Evolutionary conservation across 2,888 invertebrate species (phyloP), one percentile per base, ranked within the genome.

Genomic region (Baccha elongata): DNA sequence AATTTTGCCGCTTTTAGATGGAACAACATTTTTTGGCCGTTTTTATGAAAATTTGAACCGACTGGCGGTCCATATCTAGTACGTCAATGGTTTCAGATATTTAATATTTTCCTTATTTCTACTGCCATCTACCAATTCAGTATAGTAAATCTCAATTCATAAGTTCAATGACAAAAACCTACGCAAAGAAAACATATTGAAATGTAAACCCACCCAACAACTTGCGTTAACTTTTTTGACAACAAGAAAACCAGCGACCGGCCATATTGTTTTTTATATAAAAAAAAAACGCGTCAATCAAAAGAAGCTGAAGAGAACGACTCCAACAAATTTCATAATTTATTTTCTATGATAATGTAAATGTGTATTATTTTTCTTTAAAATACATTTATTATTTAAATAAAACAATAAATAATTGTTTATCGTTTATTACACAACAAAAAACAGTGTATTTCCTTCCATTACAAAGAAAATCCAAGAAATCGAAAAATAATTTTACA

Each of bases 261-360:
- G 83, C 83, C 83, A 83, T 83, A 58, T 83, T 83, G 83, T 78
- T 83, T 80, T 50, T 4, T 40, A 40, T 58, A 1, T 44, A 53
- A 19, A 32, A 75, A 48, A 65, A 53, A 76, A 83, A 72, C 81
- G 83, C 83, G 55, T 83, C 78, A 78, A 46, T 72, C 26, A 8
- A 42, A 58, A 17, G 26, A 67, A 29, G 5, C 35, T n/a, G 42
- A 42, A 55, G 37, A 55, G 23, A 40, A 40, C 6, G 40, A 40
- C 13, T 58, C 23, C 55, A 23, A 40, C 15, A 40, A 40, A 58
- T 58, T 58, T 58, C 40, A 5, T 23, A 40, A 55, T 55, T n/a
- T 40, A 23, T 8, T 10, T 10, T n/a, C n/a, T n/a, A n/a, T n/a
- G n/a, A n/a, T n/a, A n/a, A n/a, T n/a, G n/a, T n/a, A 52, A 17